Percentiles rank a stretch among this genome's conserved stretches.
Conservation (phyloP, 2,888 invertebrate genomes). For the Scaptomyza cyrtandrae region DNA sequence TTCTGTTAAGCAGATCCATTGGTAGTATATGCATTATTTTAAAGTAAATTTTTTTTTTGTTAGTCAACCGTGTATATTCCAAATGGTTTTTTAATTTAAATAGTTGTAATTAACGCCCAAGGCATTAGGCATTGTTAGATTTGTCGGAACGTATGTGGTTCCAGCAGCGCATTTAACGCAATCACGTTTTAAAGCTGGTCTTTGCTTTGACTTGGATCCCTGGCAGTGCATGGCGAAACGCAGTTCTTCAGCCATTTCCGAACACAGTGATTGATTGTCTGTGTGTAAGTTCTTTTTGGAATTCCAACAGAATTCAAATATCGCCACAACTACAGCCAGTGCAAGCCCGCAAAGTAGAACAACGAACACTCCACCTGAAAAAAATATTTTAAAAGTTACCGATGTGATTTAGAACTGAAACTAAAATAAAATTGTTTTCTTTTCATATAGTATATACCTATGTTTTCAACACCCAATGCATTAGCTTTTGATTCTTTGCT, state of each 20-base stretch:
- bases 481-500: constrained; percentile 97
- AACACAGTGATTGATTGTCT: constrained; percentile 94
- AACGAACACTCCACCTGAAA: constrained; percentile 95
- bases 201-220: constrained; percentile 90
- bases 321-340: constrained; percentile 95
- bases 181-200: constrained; percentile 91
- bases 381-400: background rate
- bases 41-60: constrained; percentile 1
- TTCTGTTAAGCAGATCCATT: constrained; percentile 9
- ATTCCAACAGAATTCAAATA: constrained; percentile 97
- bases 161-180: constrained; percentile 91
- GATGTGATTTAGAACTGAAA: too few species aligned
- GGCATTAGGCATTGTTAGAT: constrained; percentile 73
- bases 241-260: constrained; percentile 97
- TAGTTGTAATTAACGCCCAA: constrained; percentile 82
- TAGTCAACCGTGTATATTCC: background rate
- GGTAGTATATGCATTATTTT: constrained; percentile 9
- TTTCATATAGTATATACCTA: constrained; percentile 86
- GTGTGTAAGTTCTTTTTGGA: constrained; percentile 94
- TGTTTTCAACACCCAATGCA: constrained; percentile 93
- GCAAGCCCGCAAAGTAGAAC: constrained; percentile 96
- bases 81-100: constrained; percentile 74
- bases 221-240: constrained; percentile 95
- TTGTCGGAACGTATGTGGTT: constrained; percentile 88
- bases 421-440: background rate